phyloP scores from a whole-genome alignment of 2,888 invertebrate genomes.

The Meghimatium bilineatum region DNA sequence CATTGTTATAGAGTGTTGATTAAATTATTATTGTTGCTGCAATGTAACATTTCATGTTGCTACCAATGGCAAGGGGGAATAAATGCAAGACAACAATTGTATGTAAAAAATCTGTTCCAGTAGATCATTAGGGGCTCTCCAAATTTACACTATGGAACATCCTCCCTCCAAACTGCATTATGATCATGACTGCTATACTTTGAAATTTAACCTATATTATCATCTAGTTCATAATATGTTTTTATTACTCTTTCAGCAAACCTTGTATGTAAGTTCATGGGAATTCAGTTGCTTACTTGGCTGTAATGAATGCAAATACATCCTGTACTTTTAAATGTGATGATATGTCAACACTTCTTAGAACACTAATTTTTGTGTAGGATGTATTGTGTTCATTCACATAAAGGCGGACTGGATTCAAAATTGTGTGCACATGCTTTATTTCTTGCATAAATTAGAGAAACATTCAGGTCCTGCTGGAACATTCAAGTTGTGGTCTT shows the following conservation, averaged over 20 bases:
- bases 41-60: not conserved
- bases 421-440: slow-evolving; percentile 4
- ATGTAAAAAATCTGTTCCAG: not conserved
- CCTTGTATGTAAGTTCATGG: slow-evolving; percentile 34
- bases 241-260: slow-evolving; percentile 34
- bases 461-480: not conserved
- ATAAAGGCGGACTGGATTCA: not conserved
- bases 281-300: slow-evolving; percentile 14
- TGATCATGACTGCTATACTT: not conserved
- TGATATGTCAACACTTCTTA: not conserved
- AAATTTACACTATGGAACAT: not conserved
- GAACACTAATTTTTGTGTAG: not conserved
- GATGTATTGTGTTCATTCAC: not conserved
- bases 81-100: slow-evolving; percentile 30
- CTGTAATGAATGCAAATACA: slow-evolving; percentile 32
- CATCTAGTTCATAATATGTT: not conserved
- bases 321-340: slow-evolving; percentile 5
- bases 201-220: not conserved
- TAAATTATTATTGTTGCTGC: not conserved
- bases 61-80: slow-evolving; percentile 40
- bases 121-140: slow-evolving; percentile 13
- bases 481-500: slow-evolving; percentile 15
- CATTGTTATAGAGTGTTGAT: slow-evolving; percentile 6
- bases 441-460: not conserved
- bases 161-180: not conserved